These are phyloP conservation scores for Tapera naevia DNA, from an alignment of 2,797 vertebrate species.

Conservation along the genomic window DNA sequence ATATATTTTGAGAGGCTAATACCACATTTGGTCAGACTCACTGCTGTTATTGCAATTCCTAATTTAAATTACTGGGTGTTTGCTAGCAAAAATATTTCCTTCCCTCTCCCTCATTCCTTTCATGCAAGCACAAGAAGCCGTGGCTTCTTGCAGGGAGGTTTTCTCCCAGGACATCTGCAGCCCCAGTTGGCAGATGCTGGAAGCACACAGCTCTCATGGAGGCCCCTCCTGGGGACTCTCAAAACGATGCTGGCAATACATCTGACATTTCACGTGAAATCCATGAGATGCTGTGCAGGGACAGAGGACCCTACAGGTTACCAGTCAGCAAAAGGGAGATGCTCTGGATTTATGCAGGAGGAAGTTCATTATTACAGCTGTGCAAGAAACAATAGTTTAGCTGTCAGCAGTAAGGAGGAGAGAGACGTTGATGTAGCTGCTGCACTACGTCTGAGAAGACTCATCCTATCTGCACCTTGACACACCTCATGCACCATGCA, in stretches of 20 bases:
- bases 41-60: background rate
- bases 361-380: background rate
- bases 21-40: background rate
- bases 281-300: background rate
- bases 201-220: rapidly evolving
- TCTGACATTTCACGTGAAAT: background rate
- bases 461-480: background rate
- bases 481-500: background rate
- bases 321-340: background rate
- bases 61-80: background rate
- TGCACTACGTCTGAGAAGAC: background rate
- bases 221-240: background rate
- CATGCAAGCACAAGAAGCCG: too few species aligned
- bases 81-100: conserved; percentile 6
- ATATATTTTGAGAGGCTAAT: background rate
- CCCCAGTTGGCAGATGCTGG: background rate
- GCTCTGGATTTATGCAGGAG: background rate
- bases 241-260: background rate
- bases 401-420: background rate
- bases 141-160: background rate
- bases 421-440: background rate
- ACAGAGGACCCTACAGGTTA: background rate
- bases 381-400: background rate
- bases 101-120: conserved; percentile 7
- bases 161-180: background rate